A percentile compares a stretch with the other conserved stretches of the same genome.
Evolutionary conservation across 1,140 invertebrate genomes (phyloP).

Genomic region (Chymomyza costata): DNA sequence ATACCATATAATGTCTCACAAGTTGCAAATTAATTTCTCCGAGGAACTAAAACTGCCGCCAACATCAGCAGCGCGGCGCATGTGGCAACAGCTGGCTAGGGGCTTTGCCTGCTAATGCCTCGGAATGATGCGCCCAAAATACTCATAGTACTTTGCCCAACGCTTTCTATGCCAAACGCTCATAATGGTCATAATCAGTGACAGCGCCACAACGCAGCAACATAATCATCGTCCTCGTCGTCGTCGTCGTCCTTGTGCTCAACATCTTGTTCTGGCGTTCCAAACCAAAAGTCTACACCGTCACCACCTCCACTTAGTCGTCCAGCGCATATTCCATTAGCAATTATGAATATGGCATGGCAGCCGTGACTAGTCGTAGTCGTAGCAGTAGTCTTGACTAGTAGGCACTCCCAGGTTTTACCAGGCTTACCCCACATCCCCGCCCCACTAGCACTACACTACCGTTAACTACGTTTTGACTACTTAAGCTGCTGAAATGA

Average conservation of each 20-base stretch:
- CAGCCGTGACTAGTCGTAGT: constrained; percentile 52
- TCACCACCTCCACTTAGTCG: no score
- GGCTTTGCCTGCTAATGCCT: no score
- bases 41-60: constrained; percentile 52
- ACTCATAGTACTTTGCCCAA: no score
- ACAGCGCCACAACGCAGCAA: constrained; percentile 14
- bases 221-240: constrained; percentile 13
- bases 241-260: constrained; percentile 39
- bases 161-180: no score
- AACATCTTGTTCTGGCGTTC: no score
- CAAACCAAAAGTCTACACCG: no score
- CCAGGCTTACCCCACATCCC: no score
- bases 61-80: background rate
- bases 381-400: constrained; percentile 21
- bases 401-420: no score
- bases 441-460: no score
- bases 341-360: constrained; percentile 74
- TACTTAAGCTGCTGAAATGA: constrained; percentile 62
- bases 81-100: background rate
- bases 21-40: constrained; percentile 75
- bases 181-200: constrained; percentile 41
- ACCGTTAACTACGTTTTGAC: constrained; percentile 51
- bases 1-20: constrained; percentile 64
- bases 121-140: no score
- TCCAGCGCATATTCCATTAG: constrained; percentile 75